Percentiles rank a stretch among this genome's conserved stretches.
These are phyloP conservation scores for Petroica traversi DNA, from an alignment of 2,113 vertebrate species.

Conservation along the genomic window DNA sequence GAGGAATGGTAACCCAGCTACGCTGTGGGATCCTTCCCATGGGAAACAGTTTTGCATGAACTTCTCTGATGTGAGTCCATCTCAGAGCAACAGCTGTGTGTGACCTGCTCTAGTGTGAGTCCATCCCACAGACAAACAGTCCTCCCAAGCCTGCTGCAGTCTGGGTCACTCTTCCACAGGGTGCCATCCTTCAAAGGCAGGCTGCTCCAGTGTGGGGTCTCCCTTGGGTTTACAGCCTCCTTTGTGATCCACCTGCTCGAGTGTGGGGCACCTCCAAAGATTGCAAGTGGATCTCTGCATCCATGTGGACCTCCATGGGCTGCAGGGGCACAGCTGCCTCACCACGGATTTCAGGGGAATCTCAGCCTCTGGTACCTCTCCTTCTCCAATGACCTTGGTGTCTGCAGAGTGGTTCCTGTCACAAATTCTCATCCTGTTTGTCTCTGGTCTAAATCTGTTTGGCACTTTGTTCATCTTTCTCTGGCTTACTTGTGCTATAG, in stretches of 20 bases:
- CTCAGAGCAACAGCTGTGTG: neutral
- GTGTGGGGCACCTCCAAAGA: too few relatives aligned
- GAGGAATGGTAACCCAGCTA: accelerated
- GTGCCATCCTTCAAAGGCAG: neutral
- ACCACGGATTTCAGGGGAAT: neutral
- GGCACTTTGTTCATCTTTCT: neutral
- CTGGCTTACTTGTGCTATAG: neutral
- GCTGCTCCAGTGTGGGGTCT: neutral
- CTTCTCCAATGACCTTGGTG: neutral
- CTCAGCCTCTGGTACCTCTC: neutral
- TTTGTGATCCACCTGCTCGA: neutral
- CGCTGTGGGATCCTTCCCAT: accelerated
- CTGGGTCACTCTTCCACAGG: accelerated
- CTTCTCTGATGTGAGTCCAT: accelerated
- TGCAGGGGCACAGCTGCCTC: neutral
- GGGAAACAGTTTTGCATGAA: neutral
- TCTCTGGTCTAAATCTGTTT: neutral
- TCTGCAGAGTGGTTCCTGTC: neutral
- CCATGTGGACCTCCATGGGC: neutral
- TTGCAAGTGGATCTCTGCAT: neutral
- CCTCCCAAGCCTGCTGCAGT: neutral
- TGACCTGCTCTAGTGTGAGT: neutral
- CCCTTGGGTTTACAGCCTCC: neutral
- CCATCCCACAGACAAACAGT: accelerated
- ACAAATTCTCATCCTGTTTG: accelerated